Percentiles rank a stretch among this genome's conserved stretches.
These are phyloP conservation scores for Eupsittula cactorum DNA, from an alignment of 2,113 vertebrate species.

Conservation along the genomic window DNA sequence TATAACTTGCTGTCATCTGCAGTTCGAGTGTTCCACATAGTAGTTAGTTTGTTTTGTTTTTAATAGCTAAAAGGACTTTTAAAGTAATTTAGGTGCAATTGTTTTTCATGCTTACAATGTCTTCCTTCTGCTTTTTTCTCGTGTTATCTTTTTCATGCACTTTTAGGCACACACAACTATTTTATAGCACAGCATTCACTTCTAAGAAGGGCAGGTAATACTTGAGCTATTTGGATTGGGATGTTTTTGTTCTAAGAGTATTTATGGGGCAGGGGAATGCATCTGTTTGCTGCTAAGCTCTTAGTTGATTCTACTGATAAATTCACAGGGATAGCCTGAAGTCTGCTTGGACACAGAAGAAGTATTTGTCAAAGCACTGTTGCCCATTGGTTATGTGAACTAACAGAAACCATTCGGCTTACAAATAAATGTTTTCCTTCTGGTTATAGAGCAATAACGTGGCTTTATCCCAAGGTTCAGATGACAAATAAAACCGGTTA, in stretches of 20 bases:
- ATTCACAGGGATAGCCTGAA: background rate
- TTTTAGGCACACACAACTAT: background rate
- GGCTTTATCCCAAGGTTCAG: background rate
- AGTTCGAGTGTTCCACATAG: background rate
- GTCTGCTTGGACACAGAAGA: background rate
- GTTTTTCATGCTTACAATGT: background rate
- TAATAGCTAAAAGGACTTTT: background rate
- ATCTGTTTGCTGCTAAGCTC: background rate
- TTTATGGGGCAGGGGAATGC: background rate
- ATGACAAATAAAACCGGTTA: background rate
- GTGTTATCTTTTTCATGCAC: background rate
- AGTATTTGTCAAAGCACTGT: background rate
- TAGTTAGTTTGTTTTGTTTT: background rate
- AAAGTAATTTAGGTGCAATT: background rate
- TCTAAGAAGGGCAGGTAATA: background rate
- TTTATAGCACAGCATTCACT: background rate
- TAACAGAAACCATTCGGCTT: background rate
- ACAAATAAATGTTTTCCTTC: background rate
- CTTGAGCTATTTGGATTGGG: background rate
- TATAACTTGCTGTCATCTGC: background rate
- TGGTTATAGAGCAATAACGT: background rate
- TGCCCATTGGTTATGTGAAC: background rate
- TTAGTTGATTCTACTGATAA: background rate
- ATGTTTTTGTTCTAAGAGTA: background rate
- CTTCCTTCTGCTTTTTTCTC: background rate